Conservation (phyloP, 2,888 invertebrate genomes). For the Erannis defoliaria region DNA sequence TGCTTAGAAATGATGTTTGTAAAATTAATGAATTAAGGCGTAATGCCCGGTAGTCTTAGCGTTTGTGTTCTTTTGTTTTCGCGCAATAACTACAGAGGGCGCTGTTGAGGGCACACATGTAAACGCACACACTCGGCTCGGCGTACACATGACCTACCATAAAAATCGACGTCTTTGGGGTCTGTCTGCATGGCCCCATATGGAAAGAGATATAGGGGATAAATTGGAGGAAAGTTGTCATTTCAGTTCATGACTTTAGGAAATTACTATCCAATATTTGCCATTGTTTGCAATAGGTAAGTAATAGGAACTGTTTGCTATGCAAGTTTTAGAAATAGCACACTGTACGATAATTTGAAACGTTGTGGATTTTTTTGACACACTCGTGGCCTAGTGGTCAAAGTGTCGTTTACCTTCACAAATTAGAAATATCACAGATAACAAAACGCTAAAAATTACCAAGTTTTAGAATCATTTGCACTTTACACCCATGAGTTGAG, state of each 20-base stretch:
- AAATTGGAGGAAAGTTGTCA: conserved; percentile 23
- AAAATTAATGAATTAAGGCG: conserved; percentile 84
- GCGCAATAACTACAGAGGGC: conserved; percentile 59
- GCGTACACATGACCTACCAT: conserved; percentile 32
- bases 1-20: conserved; percentile 50
- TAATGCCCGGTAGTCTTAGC: conserved; percentile 77
- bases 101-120: conserved; percentile 39
- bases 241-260: conserved; percentile 11
- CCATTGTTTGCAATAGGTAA: background rate
- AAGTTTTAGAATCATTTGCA: too few species aligned
- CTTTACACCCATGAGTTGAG: too few species aligned
- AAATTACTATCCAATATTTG: conserved; percentile 23
- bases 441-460: too few species aligned
- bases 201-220: conserved; percentile 20
- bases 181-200: conserved; percentile 26
- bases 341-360: too few species aligned
- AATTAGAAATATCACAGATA: too few species aligned
- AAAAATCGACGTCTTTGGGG: conserved; percentile 38
- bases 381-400: too few species aligned
- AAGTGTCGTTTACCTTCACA: too few species aligned
- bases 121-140: conserved; percentile 9
- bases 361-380: too few species aligned
- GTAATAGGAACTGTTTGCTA: background rate
- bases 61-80: conserved; percentile 75
- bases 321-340: too few species aligned